Evolutionary conservation across 1,140 invertebrate species (phyloP), one percentile per base, ranked within the genome.

Genomic region (Saccostrea cuccullata): DNA sequence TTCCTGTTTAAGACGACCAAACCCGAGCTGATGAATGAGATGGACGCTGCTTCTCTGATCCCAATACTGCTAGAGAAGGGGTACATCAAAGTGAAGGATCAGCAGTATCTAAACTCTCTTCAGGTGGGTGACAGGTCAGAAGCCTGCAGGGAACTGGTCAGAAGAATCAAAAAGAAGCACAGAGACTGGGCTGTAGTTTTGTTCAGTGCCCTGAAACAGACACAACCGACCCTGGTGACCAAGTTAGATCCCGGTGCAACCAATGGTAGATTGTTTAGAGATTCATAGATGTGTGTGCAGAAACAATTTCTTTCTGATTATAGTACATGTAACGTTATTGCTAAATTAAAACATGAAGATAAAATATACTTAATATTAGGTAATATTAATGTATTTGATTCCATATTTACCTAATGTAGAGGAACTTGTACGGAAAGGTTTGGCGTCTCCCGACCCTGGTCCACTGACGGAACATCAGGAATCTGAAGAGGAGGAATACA

Each of bases 21-120:
- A 84, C 82, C 82, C 5, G 82, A 84, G 9, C 40, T 84, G 23
- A 55, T 84, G 47, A 84, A 84, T 55, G 47, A 55, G 26, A 84
- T 84, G 9, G 55, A 84, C 82, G 47, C 82, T 9, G 40, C 20
- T 17, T 56, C 40, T n/a, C 82, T 84, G 82, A 56, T 84, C 6
- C 47, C 82, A 20, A 26, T 84, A 20, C 5, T 84, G 20, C 6
- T 84, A 20, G 23, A 12, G 36, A 84, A 84, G 26, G 55, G 55
- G 1, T 84, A 55, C 47, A 26, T 84, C 15, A 55, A 55, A 17
- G 55, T 84, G 8, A 55, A 84, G 40, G 82, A 84, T 2, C 40
- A 56, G 20, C 47, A 55, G 55, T 55, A 84, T 40, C 40, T 84
- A 2, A 84, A 84, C 55, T 55, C 40, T 23, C 40, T 84, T 15